A percentile compares a stretch with the other conserved stretches of the same genome.
phyloP scores from a whole-genome alignment of 2,888 invertebrate genomes.

The Helicoverpa assulta region DNA sequence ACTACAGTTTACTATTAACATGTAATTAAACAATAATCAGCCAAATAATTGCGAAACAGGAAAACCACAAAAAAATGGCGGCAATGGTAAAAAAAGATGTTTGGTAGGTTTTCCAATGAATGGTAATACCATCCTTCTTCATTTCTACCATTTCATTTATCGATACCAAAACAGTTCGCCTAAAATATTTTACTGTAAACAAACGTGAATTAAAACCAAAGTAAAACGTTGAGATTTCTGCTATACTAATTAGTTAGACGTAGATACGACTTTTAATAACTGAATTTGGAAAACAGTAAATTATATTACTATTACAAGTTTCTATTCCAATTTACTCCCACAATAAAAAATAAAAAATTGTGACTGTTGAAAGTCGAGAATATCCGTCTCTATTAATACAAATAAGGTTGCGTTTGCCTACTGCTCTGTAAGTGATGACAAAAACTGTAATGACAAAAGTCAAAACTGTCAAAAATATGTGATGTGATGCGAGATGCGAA shows the following conservation, averaged over 20 bases:
- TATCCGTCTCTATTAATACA: slow-evolving; percentile 1
- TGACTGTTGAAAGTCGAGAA: slow-evolving; percentile 14
- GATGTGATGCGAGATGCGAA: slow-evolving; percentile 20
- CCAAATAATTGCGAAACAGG: slow-evolving; percentile 60
- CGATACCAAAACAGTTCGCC: neutral
- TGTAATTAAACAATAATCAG: slow-evolving; percentile 15
- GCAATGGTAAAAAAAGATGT: slow-evolving; percentile 72
- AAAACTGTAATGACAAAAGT: slow-evolving; percentile 26
- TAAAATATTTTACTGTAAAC: neutral
- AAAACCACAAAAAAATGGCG: slow-evolving; percentile 84
- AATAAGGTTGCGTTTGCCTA: neutral
- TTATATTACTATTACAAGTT: neutral
- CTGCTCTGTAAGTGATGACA: neutral
- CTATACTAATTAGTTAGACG: no score
- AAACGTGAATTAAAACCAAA: no score
- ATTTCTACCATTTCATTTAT: slow-evolving; percentile 39
- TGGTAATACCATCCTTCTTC: neutral
- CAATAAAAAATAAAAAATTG: neutral
- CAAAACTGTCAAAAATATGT: slow-evolving; percentile 32
- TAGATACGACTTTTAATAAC: no score
- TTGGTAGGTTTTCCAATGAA: slow-evolving; percentile 51
- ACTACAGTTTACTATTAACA: slow-evolving; percentile 34
- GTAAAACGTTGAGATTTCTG: no score
- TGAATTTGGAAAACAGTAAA: neutral
- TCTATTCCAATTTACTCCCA: neutral